Percentiles rank a stretch among this genome's conserved stretches.
Conservation (phyloP, 35 echinoderm and acorn worm species). For the Anneissia japonica region DNA sequence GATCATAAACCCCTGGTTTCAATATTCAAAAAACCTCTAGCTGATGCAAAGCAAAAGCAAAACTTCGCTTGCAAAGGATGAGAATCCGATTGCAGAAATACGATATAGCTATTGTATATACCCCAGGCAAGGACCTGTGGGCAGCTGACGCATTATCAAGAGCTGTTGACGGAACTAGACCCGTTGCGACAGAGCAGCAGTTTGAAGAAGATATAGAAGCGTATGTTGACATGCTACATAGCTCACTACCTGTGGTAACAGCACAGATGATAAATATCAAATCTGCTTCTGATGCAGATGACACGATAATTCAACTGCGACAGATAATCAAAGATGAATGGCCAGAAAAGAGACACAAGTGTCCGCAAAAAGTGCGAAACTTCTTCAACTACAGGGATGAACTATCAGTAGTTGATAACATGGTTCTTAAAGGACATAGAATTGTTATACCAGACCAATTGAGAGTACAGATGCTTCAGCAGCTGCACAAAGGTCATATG, state of each 20-base stretch:
- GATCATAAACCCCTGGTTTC: conserved; percentile 50
- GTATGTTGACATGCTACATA: conserved; percentile 37
- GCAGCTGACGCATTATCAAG: conserved; percentile 21
- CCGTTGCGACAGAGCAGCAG: background rate
- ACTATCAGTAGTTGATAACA: background rate
- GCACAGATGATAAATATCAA: conserved; percentile 22
- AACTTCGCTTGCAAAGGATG: conserved; percentile 59
- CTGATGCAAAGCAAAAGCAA: no score
- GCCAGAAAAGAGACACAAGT: conserved; percentile 16
- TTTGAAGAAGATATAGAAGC: conserved; percentile 39
- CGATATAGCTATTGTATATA: conserved; percentile 39
- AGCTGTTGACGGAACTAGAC: background rate
- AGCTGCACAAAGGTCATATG: conserved; percentile 18
- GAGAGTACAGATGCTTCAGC: conserved; percentile 2
- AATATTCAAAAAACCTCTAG: conserved; percentile 47
- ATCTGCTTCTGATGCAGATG: conserved; percentile 13
- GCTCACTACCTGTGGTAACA: conserved; percentile 9
- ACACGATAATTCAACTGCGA: background rate
- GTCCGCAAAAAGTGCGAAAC: background rate
- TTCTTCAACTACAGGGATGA: conserved; percentile 45
- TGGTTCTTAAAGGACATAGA: background rate
- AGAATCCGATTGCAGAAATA: conserved; percentile 44
- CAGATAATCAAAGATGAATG: conserved; percentile 24
- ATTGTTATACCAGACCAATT: conserved; percentile 15
- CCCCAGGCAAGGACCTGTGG: conserved; percentile 5